A percentile compares a stretch with the other conserved stretches of the same genome.
phyloP scores from a whole-genome alignment of 2,113 vertebrate genomes.

The Ophthalmolycus amberensis region DNA sequence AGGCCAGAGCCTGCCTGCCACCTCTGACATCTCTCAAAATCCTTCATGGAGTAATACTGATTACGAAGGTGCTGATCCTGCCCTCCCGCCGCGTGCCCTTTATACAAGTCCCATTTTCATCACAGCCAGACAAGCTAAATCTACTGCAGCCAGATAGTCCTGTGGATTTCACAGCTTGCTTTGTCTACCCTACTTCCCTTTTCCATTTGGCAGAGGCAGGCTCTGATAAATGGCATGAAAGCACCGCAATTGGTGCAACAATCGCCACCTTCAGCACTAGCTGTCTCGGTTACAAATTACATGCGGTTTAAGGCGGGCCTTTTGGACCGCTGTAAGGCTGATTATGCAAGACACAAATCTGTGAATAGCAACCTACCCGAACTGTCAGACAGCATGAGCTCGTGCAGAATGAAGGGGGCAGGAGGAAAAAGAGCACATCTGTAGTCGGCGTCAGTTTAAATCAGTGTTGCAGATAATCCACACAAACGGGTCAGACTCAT shows the following conservation, averaged over 20 bases:
- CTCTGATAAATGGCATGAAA: constrained; percentile 64
- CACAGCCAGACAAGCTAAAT: constrained; percentile 75
- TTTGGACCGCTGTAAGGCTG: constrained; percentile 1
- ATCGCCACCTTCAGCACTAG: constrained; percentile 50
- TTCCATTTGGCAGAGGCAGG: constrained; percentile 39
- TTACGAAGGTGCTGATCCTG: constrained; percentile 63
- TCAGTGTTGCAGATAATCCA: constrained; percentile 18
- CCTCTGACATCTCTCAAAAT: constrained; percentile 50
- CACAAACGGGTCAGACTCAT: constrained; percentile 4
- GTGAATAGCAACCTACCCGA: neutral
- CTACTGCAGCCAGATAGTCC: constrained; percentile 65
- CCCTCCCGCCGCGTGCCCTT: constrained; percentile 71
- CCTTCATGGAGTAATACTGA: constrained; percentile 50
- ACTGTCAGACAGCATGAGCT: constrained; percentile 8
- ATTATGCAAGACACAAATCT: constrained; percentile 18
- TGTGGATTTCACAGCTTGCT: constrained; percentile 72
- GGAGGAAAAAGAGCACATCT: neutral
- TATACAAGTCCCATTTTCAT: constrained; percentile 77
- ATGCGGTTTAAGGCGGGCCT: constrained; percentile 1
- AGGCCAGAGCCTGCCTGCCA: constrained; percentile 36
- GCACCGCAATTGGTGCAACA: constrained; percentile 56
- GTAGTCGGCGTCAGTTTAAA: neutral
- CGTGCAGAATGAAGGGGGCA: neutral
- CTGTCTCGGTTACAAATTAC: constrained; percentile 42
- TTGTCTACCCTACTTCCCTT: constrained; percentile 71